These are phyloP conservation scores for Osedax frankpressi DNA, from an alignment of 2,888 invertebrate genomes.

Conservation along the genomic window DNA sequence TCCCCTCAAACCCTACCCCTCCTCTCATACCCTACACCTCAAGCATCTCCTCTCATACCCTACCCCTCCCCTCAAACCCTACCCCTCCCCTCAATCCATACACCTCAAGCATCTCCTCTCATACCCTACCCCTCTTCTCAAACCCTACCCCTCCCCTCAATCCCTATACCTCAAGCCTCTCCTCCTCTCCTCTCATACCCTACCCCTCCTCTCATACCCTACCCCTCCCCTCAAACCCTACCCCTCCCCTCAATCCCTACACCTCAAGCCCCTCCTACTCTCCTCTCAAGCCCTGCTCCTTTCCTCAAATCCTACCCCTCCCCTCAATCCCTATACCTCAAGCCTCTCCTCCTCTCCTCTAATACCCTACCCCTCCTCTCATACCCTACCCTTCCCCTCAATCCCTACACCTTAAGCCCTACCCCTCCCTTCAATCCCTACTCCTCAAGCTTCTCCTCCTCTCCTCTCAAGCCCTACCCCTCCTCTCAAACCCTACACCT, in stretches of 20 bases:
- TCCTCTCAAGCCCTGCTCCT: too few relatives aligned
- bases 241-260: neutral
- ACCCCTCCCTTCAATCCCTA: too few relatives aligned
- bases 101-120: too few relatives aligned
- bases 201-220: neutral
- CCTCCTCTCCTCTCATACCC: neutral
- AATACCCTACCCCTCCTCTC: neutral
- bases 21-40: neutral
- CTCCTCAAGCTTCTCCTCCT: too few relatives aligned
- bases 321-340: too few relatives aligned
- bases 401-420: neutral
- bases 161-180: too few relatives aligned
- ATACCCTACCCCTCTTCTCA: neutral
- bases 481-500: too few relatives aligned
- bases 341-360: too few relatives aligned
- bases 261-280: neutral
- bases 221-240: neutral
- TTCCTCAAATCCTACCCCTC: too few relatives aligned
- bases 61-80: neutral
- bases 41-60: neutral
- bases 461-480: neutral
- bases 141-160: neutral
- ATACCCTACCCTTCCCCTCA: neutral
- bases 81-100: too few relatives aligned
- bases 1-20: too few relatives aligned